Percentiles rank a stretch among this genome's conserved stretches.
These are phyloP conservation scores for Morelia viridis DNA, from an alignment of 2,797 vertebrate species.

Conservation along the genomic window DNA sequence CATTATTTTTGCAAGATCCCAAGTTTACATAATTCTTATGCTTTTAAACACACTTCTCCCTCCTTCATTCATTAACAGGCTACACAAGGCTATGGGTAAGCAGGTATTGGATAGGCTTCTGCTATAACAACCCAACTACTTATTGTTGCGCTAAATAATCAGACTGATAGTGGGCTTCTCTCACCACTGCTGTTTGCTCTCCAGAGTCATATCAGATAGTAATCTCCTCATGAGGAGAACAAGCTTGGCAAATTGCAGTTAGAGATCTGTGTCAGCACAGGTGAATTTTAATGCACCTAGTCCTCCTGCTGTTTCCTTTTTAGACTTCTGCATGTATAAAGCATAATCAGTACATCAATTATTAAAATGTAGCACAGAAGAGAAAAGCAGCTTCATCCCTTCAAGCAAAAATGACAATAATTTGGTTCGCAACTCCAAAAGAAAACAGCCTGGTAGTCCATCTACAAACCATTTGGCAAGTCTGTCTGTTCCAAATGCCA, in stretches of 20 bases:
- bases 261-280: background rate
- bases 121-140: background rate
- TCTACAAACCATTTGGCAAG: background rate
- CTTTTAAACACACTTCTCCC: background rate
- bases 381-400: background rate
- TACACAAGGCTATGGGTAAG: background rate
- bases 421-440: background rate
- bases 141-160: background rate
- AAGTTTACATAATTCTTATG: background rate
- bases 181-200: background rate
- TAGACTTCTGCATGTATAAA: background rate
- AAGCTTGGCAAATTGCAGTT: background rate
- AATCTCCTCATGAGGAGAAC: background rate
- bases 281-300: background rate
- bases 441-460: background rate
- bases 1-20: background rate
- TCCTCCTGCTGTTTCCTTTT: background rate
- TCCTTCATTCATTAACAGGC: background rate
- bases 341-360: background rate
- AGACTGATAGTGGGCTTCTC: background rate
- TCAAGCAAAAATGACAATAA: background rate
- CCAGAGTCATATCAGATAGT: background rate
- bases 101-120: background rate
- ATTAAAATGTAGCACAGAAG: background rate
- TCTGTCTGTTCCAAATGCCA: background rate